These are phyloP conservation scores for Chamaetylas fuelleborni DNA, from an alignment of 2,113 vertebrate species.

Conservation along the genomic window DNA sequence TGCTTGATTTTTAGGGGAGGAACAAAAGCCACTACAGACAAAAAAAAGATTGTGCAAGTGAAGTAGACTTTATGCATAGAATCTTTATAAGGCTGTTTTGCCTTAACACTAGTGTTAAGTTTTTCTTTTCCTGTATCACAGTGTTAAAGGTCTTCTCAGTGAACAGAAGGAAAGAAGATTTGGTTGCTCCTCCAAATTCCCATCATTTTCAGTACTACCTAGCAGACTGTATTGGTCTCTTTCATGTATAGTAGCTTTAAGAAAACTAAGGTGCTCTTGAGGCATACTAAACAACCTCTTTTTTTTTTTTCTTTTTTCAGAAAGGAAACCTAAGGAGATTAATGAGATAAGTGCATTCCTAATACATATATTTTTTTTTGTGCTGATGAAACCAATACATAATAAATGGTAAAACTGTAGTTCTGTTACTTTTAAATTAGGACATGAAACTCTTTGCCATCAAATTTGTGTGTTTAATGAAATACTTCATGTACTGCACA, in stretches of 20 bases:
- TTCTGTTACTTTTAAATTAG: constrained; percentile 33
- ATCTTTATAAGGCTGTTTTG: not conserved
- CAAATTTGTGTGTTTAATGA: constrained; percentile 35
- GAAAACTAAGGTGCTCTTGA: not conserved
- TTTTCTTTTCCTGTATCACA: not conserved
- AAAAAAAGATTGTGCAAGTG: not conserved
- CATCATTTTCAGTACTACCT: not conserved
- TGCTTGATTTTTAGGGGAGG: not conserved
- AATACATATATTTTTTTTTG: not conserved
- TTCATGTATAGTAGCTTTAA: not conserved
- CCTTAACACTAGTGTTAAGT: not conserved
- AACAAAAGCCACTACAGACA: not conserved
- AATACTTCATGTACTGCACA: not conserved
- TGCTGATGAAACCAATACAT: not conserved
- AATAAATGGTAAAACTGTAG: not conserved
- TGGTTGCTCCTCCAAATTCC: not conserved
- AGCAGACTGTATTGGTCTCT: not conserved
- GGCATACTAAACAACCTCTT: not conserved
- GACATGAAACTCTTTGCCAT: not conserved
- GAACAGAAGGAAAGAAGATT: not conserved
- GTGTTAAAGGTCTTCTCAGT: not conserved
- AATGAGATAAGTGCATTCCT: not conserved
- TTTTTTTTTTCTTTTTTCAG: no score
- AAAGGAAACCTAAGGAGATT: not conserved
- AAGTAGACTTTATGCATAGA: not conserved